phyloP scores from a whole-genome alignment of 2,113 vertebrate genomes.

The Amia ocellicauda region DNA sequence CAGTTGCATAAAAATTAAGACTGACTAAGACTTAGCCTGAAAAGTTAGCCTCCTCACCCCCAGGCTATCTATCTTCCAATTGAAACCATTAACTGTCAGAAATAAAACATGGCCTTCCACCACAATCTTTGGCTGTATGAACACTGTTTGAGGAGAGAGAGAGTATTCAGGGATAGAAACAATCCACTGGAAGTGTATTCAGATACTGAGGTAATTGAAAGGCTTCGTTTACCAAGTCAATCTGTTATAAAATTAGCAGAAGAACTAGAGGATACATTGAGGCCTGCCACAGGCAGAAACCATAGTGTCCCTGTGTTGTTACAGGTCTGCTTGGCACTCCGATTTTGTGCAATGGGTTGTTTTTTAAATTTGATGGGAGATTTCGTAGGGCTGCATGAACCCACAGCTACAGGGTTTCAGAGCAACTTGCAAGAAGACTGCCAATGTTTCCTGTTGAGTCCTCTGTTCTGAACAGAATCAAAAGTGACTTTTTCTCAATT shows the following conservation, averaged over 20 bases:
- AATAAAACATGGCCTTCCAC: no score
- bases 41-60: no score
- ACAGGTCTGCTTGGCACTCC: constrained; percentile 1
- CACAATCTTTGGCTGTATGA: no score
- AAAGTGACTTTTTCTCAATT: constrained; percentile 2
- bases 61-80: no score
- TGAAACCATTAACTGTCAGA: no score
- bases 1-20: no score
- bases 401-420: constrained; percentile 2
- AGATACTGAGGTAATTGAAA: neutral
- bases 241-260: neutral
- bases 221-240: constrained; percentile 5
- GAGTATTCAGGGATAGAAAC: constrained; percentile 2
- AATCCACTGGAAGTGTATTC: neutral
- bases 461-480: neutral
- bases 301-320: constrained; percentile 1
- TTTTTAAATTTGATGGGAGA: constrained; percentile 9
- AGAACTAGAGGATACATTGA: neutral
- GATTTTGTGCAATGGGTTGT: constrained; percentile 5
- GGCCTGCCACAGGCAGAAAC: constrained; percentile 1
- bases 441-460: neutral
- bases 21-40: no score
- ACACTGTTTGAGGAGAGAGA: neutral
- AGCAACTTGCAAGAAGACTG: neutral
- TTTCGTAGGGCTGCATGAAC: neutral